phyloP scores from a whole-genome alignment of 2,113 vertebrate genomes.

The Crotalus horridus region DNA sequence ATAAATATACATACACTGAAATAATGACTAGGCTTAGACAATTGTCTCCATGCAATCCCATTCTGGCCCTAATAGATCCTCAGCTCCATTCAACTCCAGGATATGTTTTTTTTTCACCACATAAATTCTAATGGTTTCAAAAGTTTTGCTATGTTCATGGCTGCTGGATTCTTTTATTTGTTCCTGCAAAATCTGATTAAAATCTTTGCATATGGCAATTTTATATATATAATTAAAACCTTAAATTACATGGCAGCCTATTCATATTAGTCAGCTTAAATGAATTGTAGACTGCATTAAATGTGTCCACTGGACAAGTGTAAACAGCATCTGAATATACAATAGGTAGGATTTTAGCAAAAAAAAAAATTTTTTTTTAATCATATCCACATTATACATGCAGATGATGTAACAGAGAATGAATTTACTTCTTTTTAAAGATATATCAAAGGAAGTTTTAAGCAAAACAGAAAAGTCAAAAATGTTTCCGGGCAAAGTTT shows the following conservation, averaged over 20 bases:
- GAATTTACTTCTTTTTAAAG: constrained; percentile 41
- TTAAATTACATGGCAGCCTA: background rate
- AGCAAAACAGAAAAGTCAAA: constrained; percentile 33
- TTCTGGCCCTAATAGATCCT: constrained; percentile 11
- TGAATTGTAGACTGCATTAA: background rate
- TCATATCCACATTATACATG: background rate
- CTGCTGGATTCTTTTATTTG: constrained; percentile 19
- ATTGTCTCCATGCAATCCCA: constrained; percentile 13
- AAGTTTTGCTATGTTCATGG: background rate
- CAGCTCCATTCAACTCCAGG: constrained; percentile 9
- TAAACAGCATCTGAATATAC: background rate
- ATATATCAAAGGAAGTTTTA: constrained; percentile 38
- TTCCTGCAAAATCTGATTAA: fast-evolving
- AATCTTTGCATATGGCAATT: constrained; percentile 12
- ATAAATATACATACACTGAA: background rate
- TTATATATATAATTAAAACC: constrained; percentile 18
- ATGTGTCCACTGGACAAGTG: constrained; percentile 43
- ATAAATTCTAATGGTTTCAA: constrained; percentile 21
- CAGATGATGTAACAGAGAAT: background rate
- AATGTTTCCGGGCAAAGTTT: constrained; percentile 29
- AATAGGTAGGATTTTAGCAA: background rate
- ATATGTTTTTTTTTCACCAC: constrained; percentile 7
- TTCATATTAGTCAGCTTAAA: background rate
- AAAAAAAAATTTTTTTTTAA: background rate
- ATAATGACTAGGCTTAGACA: constrained; percentile 26